Percentiles rank a stretch among this genome's conserved stretches.
These are phyloP conservation scores for Lasioglossum pauxillum DNA, from an alignment of 2,888 invertebrate genomes.

Conservation along the genomic window DNA sequence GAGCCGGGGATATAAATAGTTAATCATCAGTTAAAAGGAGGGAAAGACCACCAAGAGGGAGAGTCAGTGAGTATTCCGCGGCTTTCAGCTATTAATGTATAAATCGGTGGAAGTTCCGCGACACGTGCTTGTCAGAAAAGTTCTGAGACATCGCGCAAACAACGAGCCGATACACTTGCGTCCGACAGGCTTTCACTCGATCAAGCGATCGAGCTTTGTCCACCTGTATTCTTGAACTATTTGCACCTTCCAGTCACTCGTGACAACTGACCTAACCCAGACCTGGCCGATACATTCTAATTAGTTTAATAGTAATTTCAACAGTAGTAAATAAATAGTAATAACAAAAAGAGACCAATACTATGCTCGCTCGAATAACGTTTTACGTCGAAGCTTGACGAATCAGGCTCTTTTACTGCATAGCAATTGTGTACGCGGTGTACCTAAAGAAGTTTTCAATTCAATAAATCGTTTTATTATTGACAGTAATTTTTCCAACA, in stretches of 20 bases:
- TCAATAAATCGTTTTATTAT: too few species aligned
- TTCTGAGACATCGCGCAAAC: conserved; percentile 32
- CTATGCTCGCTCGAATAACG: too few species aligned
- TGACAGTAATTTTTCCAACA: too few species aligned
- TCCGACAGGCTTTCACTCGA: conserved; percentile 2
- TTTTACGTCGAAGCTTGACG: too few species aligned
- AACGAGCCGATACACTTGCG: conserved; percentile 20
- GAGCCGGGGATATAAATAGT: conserved; percentile 50
- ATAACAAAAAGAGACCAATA: too few species aligned
- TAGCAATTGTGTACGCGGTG: too few species aligned
- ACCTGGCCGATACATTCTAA: too few species aligned
- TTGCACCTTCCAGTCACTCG: not conserved
- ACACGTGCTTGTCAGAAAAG: conserved; percentile 26
- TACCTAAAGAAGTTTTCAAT: too few species aligned
- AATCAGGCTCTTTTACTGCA: too few species aligned
- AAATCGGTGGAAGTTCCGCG: conserved; percentile 39
- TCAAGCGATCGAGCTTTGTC: not conserved
- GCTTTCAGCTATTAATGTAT: conserved; percentile 53
- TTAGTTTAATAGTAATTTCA: too few species aligned
- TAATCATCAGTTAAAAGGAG: conserved; percentile 51
- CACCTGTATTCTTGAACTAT: not conserved
- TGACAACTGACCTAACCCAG: not conserved
- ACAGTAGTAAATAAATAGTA: too few species aligned
- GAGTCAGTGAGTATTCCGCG: conserved; percentile 53
- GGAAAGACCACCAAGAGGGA: conserved; percentile 38